Conservation (phyloP, 1,140 invertebrate species). For the Temnothorax nylanderi region DNA sequence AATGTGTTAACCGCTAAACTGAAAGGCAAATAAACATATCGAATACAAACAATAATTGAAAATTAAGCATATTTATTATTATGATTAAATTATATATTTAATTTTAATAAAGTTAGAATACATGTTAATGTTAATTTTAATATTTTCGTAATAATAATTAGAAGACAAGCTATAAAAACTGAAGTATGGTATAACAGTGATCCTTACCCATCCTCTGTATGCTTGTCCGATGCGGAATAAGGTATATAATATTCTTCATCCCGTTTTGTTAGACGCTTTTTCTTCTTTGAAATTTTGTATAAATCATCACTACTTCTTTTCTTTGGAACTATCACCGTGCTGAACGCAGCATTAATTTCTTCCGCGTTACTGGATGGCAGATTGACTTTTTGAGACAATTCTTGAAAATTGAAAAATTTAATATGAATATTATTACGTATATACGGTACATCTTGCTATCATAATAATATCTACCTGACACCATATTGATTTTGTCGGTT, state of each 20-base stretch:
- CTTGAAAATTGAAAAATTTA: constrained; percentile 34
- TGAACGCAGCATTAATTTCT: constrained; percentile 83
- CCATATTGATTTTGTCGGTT: constrained; percentile 77
- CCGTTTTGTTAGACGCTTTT: constrained; percentile 85
- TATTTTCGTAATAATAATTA: not conserved
- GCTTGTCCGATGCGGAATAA: constrained; percentile 93
- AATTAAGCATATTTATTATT: constrained; percentile 22
- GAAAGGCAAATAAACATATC: constrained; percentile 59
- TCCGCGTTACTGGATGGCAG: constrained; percentile 78
- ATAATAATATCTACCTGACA: constrained; percentile 58
- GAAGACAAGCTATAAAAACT: not conserved
- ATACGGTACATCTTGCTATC: constrained; percentile 67
- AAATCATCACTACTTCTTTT: constrained; percentile 87
- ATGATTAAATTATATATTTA: not conserved
- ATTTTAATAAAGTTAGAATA: constrained; percentile 1
- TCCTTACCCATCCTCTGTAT: constrained; percentile 94
- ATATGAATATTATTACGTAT: not conserved
- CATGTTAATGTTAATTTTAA: constrained; percentile 4
- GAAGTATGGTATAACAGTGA: not conserved
- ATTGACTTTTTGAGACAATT: constrained; percentile 49
- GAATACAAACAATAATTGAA: constrained; percentile 20
- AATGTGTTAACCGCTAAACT: constrained; percentile 92
- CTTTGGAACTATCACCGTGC: constrained; percentile 87
- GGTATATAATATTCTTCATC: constrained; percentile 95
- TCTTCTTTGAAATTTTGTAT: constrained; percentile 86